Evolutionary conservation across 2,888 invertebrate genomes (phyloP), one percentile per base, ranked within the genome.

Genomic region (Pomacea canaliculata): DNA sequence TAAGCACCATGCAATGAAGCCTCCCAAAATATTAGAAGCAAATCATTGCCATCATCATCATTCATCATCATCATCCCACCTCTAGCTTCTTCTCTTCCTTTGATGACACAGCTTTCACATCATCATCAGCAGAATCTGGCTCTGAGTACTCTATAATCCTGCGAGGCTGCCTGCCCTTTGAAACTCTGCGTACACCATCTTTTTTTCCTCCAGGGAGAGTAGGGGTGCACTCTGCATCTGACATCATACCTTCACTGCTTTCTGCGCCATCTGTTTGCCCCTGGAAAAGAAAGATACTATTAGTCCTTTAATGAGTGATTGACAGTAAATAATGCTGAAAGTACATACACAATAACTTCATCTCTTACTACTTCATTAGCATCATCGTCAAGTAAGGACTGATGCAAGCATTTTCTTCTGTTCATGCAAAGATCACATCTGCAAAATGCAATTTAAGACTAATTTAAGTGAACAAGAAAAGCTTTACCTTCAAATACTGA

Each of bases 81-180:
- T 74, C 69, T 62, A 62, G 46, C 37, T 74, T 74, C 62, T 69
- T 68, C 37, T 66, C 67, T 37, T 60, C 68, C 18, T 68, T 59
- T n/a, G 37, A n/a, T 7, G n/a, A n/a, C 12, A 56, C 51, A 37
- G 62, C 72, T 70, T 75, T 80, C 13, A 76, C 69, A 62, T 82
- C 82, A 75, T 82, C 82, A 69, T 85, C 84, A 13, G 83, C 84
- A 9, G 84, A 83, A 69, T 85, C 85, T 65, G 82, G 83, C 59
- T 85, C 85, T 10, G 84, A 83, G 73, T 85, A 86, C 68, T 85
- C 85, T 23, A 85, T 82, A 13, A 85, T 80, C 70, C 84, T 80
- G 23, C 85, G 77, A 0, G 85, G 86, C 48, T 83, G 79, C 67
- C 83, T 71, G 9, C 73, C 76, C 37, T 81, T 83, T 27, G 79